Base-by-base conservation (phyloP, 2,113 vertebrate species). In the Mus spicilegus region DNA sequence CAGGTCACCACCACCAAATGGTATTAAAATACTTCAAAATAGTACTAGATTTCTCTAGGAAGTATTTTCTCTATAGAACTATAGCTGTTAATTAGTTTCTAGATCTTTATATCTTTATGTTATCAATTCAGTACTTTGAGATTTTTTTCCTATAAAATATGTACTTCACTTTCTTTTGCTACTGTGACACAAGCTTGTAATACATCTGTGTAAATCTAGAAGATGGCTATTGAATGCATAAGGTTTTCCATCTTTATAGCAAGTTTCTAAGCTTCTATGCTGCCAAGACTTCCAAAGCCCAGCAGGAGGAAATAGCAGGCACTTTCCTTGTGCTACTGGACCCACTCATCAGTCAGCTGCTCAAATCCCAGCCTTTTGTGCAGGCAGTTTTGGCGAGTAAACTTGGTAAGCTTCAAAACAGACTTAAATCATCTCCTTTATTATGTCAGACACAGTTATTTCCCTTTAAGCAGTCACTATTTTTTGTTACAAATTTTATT, bases 291-390 rank as follows among this genome's bases (percentile, higher is more conserved):
- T 97, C 98, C 0, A 86, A 98, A 8, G 91, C 94, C 90, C 98
- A 99, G 49, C 98, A 73, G 42, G 98, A 99, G 94, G 99, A 99
- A 98, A 98, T 99, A 96, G 98, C 97, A 7, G 97, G 81, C 1
- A 97, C 98, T n/a, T 99, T 99, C 93, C 98, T 99, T 46, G 98
- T 99, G 94, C 98, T 98, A 73, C 98, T 99, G 98, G 99, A 99
- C 51, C 98, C 98, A 11, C 98, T 99, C 65, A 81, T 99, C 97
- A 97, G 94, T 3, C 99, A 99, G 67, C 98, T 99, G 89, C 94
- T 99, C 92, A 90, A 98, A 72, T 98, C 99, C 73, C 98, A 96
- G 33, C 95, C 99, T 72, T 99, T 99, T 28, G 93, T 98, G 93
- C 99, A 99, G 70, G 97, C 87, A 46, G 99, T 99, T 51, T 98